These are phyloP conservation scores for Canis aureus DNA, from an alignment of 2,113 vertebrate species.

Conservation along the genomic window DNA sequence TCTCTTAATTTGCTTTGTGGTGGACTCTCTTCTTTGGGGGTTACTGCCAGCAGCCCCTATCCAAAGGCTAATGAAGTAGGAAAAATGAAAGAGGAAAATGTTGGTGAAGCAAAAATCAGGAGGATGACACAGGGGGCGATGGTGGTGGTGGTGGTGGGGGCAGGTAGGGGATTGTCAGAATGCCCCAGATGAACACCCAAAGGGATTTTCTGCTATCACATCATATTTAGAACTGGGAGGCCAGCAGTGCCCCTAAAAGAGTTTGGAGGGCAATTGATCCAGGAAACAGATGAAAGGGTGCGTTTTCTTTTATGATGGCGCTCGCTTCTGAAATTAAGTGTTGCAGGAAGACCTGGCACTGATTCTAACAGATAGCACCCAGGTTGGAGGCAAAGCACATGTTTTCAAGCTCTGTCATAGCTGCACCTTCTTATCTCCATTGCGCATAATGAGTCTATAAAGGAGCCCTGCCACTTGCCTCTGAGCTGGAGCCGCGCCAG, in stretches of 20 bases:
- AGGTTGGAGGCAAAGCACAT: slow-evolving; percentile 60
- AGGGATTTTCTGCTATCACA: not conserved
- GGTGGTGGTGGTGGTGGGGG: too few species aligned
- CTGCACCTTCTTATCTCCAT: slow-evolving; percentile 72
- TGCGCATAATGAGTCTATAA: slow-evolving; percentile 74
- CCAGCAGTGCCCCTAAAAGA: not conserved
- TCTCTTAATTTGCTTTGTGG: not conserved
- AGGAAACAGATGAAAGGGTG: slow-evolving; percentile 78
- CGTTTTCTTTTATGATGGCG: slow-evolving; percentile 68
- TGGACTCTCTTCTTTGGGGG: not conserved
- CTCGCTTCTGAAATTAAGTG: slow-evolving; percentile 37
- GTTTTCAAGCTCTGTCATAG: slow-evolving; percentile 75
- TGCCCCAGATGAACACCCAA: not conserved
- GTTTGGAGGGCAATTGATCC: slow-evolving; percentile 57
- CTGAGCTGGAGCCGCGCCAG: not conserved
- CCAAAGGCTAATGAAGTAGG: not conserved
- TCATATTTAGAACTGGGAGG: slow-evolving; percentile 30
- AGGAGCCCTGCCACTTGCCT: slow-evolving; percentile 70
- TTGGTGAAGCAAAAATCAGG: not conserved
- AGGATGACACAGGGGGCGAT: not conserved
- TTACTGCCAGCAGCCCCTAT: not conserved
- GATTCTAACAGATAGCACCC: slow-evolving; percentile 34
- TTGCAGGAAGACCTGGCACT: slow-evolving; percentile 53
- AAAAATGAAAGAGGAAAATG: slow-evolving; percentile 36
- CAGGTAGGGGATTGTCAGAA: not conserved